These are phyloP conservation scores for Daubentonia madagascariensis DNA, from an alignment of 2,113 vertebrate genomes.

Conservation along the genomic window DNA sequence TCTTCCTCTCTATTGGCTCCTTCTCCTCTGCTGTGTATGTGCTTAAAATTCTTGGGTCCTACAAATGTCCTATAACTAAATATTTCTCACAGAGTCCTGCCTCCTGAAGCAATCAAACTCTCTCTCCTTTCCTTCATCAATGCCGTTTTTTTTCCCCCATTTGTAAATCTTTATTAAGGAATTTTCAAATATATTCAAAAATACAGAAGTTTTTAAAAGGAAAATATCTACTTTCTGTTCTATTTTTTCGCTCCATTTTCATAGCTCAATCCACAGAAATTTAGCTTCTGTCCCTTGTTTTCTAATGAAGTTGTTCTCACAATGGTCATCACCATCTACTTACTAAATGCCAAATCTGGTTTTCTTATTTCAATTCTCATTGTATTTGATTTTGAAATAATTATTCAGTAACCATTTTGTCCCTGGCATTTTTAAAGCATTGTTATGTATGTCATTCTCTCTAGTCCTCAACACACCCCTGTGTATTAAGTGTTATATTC, in stretches of 20 bases:
- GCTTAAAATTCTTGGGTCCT: not conserved
- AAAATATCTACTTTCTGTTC: not conserved
- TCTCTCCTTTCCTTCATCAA: not conserved
- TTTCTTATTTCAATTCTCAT: not conserved
- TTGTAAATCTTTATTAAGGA: too few relatives aligned
- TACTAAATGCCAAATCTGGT: not conserved
- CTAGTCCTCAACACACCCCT: not conserved
- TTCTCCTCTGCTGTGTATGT: not conserved
- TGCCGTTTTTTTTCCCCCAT: too few relatives aligned
- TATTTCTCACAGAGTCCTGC: not conserved
- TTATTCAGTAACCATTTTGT: not conserved
- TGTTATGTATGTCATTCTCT: not conserved
- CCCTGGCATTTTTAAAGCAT: not conserved
- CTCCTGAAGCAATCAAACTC: not conserved
- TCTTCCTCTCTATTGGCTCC: not conserved
- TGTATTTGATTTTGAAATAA: slow-evolving; percentile 5
- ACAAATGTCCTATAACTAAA: not conserved
- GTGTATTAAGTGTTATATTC: not conserved
- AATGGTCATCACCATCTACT: not conserved
- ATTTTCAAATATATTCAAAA: too few relatives aligned
- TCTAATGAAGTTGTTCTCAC: not conserved
- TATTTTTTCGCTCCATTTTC: not conserved
- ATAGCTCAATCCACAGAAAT: not conserved
- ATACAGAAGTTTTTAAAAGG: not conserved
- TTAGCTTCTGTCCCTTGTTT: not conserved